Base-by-base conservation (phyloP, 2,113 vertebrate species). In the Catagonus wagneri region DNA sequence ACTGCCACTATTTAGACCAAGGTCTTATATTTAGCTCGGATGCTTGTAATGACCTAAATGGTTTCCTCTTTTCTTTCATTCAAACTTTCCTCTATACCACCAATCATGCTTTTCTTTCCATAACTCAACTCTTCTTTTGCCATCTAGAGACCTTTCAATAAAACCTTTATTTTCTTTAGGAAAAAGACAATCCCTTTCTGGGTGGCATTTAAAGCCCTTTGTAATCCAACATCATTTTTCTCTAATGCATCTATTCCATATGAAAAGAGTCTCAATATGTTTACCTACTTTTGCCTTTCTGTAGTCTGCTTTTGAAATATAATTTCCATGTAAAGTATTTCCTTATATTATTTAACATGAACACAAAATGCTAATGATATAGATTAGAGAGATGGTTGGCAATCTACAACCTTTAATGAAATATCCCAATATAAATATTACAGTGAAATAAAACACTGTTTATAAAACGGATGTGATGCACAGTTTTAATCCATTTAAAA, bases 301-400 rank as follows among this genome's bases (percentile, higher is more conserved):
- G 17, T 90, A 23, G n/a, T 7, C 14, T 78, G 50, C 44, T 89
- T 96, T 90, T 78, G 66, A 52, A 89, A 66, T 32, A 80, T 58
- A 56, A 95, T 80, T 83, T 87, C 23, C 25, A 50, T 32, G 7
- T 65, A 44, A 50, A 65, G 54, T 94, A 58, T 83, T 90, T 92
- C n/a, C 92, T 52, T 81, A 39, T 60, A 39, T 56, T 81, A 79
- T 86, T 36, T 89, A 86, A 54, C 44, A 80, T 50, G 74, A 93
- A 36, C 19, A 84, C n/a, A 63, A 94, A 89, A 86, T 22, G 61
- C 44, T 94, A 78, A 83, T 83, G 56, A 81, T 74, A 13, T 78
- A 81, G 34, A 63, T 81, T 60, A 54, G 32, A 69, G 9, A 29
- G 7, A 79, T 13, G 5, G 15, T 32, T 80, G 65, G 60, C 39